Evolutionary conservation across 2,888 invertebrate species (phyloP).

Genomic region (Dendrolimus houi): DNA sequence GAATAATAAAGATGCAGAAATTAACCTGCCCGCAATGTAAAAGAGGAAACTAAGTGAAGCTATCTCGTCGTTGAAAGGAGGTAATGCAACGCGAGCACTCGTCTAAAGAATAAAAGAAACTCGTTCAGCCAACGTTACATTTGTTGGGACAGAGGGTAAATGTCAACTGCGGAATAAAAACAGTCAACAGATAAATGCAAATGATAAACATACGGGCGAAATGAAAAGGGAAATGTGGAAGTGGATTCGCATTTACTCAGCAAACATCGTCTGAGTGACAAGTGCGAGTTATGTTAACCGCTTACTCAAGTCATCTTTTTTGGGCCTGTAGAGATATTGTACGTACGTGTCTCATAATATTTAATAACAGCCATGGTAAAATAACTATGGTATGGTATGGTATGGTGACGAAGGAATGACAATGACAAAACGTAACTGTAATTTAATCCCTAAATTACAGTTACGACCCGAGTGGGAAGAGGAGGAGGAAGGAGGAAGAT

Average conservation of each 20-base stretch:
- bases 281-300: slow-evolving; percentile 14
- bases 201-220: slow-evolving; percentile 68
- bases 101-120: slow-evolving; percentile 70
- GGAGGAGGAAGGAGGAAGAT: no score
- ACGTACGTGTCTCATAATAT: no score
- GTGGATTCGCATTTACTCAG: slow-evolving; percentile 42
- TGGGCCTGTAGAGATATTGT: no score
- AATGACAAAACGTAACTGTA: no score
- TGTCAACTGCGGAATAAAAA: slow-evolving; percentile 74
- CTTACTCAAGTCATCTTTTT: not conserved
- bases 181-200: slow-evolving; percentile 76
- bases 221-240: slow-evolving; percentile 59
- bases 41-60: slow-evolving; percentile 75
- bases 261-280: slow-evolving; percentile 18
- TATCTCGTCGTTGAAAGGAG: slow-evolving; percentile 68
- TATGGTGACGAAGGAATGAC: no score
- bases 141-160: slow-evolving; percentile 72
- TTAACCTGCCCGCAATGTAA: slow-evolving; percentile 68
- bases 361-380: no score
- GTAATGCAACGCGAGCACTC: slow-evolving; percentile 68
- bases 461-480: no score
- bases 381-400: no score
- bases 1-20: slow-evolving; percentile 76
- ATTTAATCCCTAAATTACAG: no score
- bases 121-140: slow-evolving; percentile 51